A percentile compares a stretch with the other conserved stretches of the same genome.
phyloP scores from a whole-genome alignment of 1,140 invertebrate genomes.

The Drosophila auraria region DNA sequence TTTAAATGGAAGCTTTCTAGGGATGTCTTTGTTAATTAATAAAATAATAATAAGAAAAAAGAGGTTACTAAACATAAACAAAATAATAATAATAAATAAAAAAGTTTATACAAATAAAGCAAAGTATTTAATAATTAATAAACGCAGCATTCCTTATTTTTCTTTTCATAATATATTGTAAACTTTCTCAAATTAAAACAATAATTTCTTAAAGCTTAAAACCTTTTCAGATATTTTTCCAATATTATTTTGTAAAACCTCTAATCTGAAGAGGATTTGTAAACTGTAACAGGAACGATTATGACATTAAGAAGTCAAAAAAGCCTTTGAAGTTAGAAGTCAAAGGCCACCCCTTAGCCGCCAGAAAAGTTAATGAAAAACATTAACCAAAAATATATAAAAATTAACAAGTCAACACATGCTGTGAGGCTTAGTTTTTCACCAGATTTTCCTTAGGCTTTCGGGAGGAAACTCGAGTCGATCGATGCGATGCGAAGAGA shows the following conservation, averaged over 20 bases:
- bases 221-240: too few species aligned
- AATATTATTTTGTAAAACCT: neutral
- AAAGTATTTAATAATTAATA: too few species aligned
- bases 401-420: neutral
- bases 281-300: neutral
- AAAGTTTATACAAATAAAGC: too few species aligned
- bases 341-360: neutral
- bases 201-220: too few species aligned
- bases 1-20: too few species aligned
- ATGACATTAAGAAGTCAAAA: neutral
- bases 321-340: neutral
- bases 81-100: too few species aligned
- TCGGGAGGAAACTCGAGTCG: conserved; percentile 13
- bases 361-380: neutral
- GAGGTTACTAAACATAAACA: too few species aligned
- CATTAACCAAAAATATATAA: neutral
- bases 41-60: too few species aligned
- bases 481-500: conserved; percentile 32
- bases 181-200: too few species aligned
- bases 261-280: neutral
- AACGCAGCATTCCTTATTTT: too few species aligned
- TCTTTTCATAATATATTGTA: too few species aligned
- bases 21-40: too few species aligned
- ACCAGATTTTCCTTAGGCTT: neutral
- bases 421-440: conserved; percentile 15